Conservation (phyloP, 2,888 invertebrate species). For the Cataglyphis rosenhaueri region DNA sequence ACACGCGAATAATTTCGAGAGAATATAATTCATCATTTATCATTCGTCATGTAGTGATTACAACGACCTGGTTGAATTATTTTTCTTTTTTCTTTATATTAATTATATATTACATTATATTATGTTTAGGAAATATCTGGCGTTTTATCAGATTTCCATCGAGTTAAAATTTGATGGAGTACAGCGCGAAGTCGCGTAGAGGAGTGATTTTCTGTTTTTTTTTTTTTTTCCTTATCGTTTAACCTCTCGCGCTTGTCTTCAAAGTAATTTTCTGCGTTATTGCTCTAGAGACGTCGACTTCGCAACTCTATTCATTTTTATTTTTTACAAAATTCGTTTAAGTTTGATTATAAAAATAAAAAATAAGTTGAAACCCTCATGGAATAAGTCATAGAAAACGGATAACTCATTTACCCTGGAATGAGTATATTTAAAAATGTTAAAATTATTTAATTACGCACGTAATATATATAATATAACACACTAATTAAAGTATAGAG, state of each 20-base stretch:
- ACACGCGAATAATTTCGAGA: background rate
- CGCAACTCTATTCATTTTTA: conserved; percentile 1
- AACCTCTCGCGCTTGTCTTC: conserved; percentile 14
- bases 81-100: background rate
- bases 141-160: conserved; percentile 17
- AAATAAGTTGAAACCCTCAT: background rate
- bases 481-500: background rate
- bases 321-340: conserved; percentile 9
- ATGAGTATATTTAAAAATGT: background rate
- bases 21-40: conserved; percentile 38
- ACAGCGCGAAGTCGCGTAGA: background rate
- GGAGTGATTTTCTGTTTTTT: background rate
- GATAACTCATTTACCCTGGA: background rate
- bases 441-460: background rate
- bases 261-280: conserved; percentile 46
- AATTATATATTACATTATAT: background rate
- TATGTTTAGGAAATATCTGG: conserved; percentile 2
- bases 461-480: background rate
- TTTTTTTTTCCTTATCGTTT: background rate
- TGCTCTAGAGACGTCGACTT: conserved; percentile 1
- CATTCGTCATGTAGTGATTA: conserved; percentile 38
- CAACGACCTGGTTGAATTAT: background rate
- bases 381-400: background rate
- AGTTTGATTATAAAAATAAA: background rate
- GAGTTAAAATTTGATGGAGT: background rate